A percentile compares a stretch with the other conserved stretches of the same genome.
Evolutionary conservation across 2,797 vertebrate species (phyloP).

Genomic region (Rhodeus uyekii): DNA sequence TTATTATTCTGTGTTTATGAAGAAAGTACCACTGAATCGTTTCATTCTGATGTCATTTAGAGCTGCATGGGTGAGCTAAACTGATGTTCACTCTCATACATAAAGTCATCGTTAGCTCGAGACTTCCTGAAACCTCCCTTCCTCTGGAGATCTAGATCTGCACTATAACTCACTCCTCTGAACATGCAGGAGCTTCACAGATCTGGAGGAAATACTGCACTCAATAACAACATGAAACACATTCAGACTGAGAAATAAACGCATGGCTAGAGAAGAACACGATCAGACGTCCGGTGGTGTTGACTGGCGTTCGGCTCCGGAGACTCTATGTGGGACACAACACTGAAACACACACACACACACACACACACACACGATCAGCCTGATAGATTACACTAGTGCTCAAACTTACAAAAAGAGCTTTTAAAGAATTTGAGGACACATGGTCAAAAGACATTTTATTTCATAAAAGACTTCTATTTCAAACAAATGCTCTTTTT

Average conservation of each 20-base stretch:
- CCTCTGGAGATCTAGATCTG: background rate
- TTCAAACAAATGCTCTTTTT: background rate
- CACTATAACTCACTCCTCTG: background rate
- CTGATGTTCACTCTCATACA: no score
- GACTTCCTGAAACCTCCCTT: background rate
- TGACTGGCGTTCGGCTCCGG: background rate
- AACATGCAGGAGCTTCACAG: background rate
- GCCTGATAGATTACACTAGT: background rate
- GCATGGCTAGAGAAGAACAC: background rate
- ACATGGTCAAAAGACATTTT: background rate
- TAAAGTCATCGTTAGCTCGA: no score
- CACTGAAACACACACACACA: constrained; percentile 89
- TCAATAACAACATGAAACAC: background rate
- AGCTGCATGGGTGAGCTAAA: background rate
- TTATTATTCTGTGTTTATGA: background rate
- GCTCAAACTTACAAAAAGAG: no score
- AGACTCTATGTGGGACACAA: constrained; percentile 89
- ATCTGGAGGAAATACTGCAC: constrained; percentile 17
- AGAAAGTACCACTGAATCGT: background rate
- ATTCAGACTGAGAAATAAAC: background rate
- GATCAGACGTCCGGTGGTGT: background rate
- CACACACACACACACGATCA: constrained; percentile 43
- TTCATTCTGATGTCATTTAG: background rate
- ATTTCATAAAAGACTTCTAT: background rate
- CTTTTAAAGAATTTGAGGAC: no score